Percentiles rank a stretch among this genome's conserved stretches.
phyloP scores from a whole-genome alignment of 64 coral and sea anemone species.

The Catalaphyllia jardinei region DNA sequence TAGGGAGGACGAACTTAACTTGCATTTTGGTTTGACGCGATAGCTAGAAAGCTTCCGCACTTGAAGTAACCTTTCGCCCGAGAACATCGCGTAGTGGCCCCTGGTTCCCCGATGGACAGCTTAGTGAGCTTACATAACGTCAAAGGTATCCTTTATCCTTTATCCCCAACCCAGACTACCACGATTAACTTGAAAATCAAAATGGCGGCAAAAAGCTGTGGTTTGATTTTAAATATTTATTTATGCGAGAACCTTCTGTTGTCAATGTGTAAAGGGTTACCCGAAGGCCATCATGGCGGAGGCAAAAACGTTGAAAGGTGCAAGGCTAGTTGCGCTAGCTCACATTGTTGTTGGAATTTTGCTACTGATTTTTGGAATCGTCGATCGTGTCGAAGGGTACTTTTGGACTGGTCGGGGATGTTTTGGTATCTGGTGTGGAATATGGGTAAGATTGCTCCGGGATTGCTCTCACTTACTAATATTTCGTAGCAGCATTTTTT shows the following conservation, averaged over 20 bases:
- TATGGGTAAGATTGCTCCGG: not conserved
- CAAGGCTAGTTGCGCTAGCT: conserved; percentile 4
- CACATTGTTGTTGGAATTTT: conserved; percentile 3
- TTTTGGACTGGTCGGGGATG: conserved; percentile 20
- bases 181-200: not conserved
- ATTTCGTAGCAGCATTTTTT: no score
- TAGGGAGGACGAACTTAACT: no score
- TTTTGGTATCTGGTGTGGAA: conserved; percentile 32
- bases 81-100: no score
- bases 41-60: no score
- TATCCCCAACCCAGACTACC: not conserved
- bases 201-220: not conserved
- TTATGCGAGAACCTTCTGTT: not conserved
- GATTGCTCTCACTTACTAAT: no score
- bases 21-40: no score
- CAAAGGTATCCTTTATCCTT: no score
- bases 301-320: not conserved
- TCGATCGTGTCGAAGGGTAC: conserved; percentile 7
- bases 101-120: no score
- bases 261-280: no score
- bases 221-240: not conserved
- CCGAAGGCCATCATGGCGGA: not conserved
- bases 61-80: no score
- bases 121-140: no score
- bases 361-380: conserved; percentile 23